Evolutionary conservation across 1,140 invertebrate genomes (phyloP).

Genomic region (Harlomillsia oculata): DNA sequence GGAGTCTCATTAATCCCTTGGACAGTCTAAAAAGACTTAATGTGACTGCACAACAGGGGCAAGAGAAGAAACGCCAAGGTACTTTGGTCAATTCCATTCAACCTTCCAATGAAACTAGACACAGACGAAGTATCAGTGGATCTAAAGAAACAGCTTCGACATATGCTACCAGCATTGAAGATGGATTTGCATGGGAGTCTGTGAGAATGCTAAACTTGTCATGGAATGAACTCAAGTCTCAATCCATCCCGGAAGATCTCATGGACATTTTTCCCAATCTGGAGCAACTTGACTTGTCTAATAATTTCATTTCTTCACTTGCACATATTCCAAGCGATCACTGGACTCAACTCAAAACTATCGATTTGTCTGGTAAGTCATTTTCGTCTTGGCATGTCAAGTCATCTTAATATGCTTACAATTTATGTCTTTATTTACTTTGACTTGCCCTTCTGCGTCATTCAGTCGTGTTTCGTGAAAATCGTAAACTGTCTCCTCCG

Average conservation of each 20-base stretch:
- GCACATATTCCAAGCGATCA: conserved; percentile 9
- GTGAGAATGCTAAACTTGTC: conserved; percentile 18
- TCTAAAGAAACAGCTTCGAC: neutral
- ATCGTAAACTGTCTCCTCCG: too few relatives aligned
- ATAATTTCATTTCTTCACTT: conserved; percentile 18
- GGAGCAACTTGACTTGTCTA: conserved; percentile 14
- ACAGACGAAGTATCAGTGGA: neutral
- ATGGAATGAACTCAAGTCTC: conserved; percentile 13
- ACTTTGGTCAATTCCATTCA: too few relatives aligned
- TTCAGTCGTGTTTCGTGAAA: too few relatives aligned
- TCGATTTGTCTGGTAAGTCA: conserved; percentile 28
- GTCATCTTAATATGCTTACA: neutral
- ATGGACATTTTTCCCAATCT: conserved; percentile 22
- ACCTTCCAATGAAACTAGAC: too few relatives aligned
- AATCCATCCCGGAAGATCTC: conserved; percentile 8
- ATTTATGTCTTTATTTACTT: too few relatives aligned
- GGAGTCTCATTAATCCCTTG: conserved; percentile 6
- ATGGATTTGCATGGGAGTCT: conserved; percentile 11
- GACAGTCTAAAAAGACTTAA: too few relatives aligned
- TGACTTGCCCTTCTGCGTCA: too few relatives aligned
- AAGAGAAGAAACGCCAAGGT: too few relatives aligned
- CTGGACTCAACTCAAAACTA: conserved; percentile 9
- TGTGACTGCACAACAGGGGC: neutral
- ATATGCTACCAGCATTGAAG: neutral
- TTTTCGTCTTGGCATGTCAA: too few relatives aligned